phyloP scores from a whole-genome alignment of 2,888 invertebrate species.

The Exocentrus adspersus region DNA sequence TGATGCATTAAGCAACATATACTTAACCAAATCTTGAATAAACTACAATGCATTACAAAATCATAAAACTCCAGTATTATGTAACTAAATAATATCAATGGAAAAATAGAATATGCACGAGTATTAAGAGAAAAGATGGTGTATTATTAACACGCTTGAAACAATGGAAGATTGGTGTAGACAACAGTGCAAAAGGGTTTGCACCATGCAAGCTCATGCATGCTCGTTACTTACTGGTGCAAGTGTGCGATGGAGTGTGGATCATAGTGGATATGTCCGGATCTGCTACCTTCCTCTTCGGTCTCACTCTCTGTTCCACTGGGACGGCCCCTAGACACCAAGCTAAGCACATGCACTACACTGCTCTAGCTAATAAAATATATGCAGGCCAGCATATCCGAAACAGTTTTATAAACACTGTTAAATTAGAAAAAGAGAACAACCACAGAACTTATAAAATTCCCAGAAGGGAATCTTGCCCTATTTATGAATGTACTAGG shows the following conservation, averaged over 20 bases:
- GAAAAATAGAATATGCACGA: too few species aligned
- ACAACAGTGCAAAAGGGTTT: constrained; percentile 18
- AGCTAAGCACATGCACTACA: constrained; percentile 65
- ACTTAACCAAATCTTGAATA: too few species aligned
- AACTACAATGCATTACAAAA: too few species aligned
- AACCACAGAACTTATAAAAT: too few species aligned
- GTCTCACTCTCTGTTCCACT: constrained; percentile 81
- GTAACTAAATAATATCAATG: too few species aligned
- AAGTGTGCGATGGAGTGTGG: constrained; percentile 63
- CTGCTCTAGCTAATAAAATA: constrained; percentile 48
- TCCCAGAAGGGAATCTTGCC: too few species aligned
- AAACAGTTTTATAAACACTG: not conserved
- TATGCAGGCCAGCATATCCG: constrained; percentile 34
- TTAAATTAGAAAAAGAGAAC: too few species aligned
- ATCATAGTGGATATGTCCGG: constrained; percentile 63
- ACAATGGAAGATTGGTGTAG: constrained; percentile 8
- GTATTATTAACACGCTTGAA: not conserved
- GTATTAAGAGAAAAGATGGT: not conserved
- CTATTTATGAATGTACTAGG: too few species aligned
- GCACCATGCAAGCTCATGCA: constrained; percentile 28
- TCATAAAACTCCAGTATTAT: too few species aligned
- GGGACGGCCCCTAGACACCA: constrained; percentile 68
- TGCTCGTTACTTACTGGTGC: constrained; percentile 65
- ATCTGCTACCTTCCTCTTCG: constrained; percentile 71
- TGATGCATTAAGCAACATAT: too few species aligned